These are phyloP conservation scores for Cyanocitta stelleri DNA, from an alignment of 2,113 vertebrate genomes.

Conservation along the genomic window DNA sequence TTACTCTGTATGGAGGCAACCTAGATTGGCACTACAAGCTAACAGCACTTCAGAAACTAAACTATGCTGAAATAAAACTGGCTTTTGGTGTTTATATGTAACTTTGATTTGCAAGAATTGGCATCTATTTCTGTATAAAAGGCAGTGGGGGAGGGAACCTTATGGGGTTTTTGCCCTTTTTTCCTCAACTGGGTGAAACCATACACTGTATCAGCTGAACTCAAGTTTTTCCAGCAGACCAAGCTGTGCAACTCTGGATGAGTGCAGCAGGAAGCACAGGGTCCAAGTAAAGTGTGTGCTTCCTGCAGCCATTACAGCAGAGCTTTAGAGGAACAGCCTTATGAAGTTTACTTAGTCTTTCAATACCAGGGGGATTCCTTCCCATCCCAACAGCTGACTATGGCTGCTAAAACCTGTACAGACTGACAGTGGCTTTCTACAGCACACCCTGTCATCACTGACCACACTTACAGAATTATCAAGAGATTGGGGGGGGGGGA, in stretches of 20 bases:
- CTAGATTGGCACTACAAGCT: not conserved
- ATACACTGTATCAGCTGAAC: not conserved
- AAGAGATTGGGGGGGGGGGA: not conserved
- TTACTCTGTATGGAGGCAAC: slow-evolving; percentile 6
- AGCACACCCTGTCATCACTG: not conserved
- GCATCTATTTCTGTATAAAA: not conserved
- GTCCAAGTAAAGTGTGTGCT: not conserved
- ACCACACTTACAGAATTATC: not conserved
- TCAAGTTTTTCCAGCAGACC: not conserved
- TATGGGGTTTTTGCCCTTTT: not conserved
- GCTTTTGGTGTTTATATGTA: not conserved
- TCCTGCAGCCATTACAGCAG: not conserved
- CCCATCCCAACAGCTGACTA: not conserved
- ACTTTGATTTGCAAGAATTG: not conserved
- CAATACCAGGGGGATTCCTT: not conserved
- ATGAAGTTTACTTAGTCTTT: not conserved
- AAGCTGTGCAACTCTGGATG: not conserved
- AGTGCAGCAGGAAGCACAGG: not conserved
- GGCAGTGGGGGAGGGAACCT: too few relatives aligned
- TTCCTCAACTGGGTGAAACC: not conserved
- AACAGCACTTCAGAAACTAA: not conserved
- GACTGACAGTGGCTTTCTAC: not conserved
- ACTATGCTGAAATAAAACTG: not conserved
- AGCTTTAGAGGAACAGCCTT: not conserved
- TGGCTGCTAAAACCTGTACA: not conserved